These are phyloP conservation scores for Lytechinus variegatus DNA, from an alignment of 35 echinoderm and acorn worm species.

Conservation along the genomic window DNA sequence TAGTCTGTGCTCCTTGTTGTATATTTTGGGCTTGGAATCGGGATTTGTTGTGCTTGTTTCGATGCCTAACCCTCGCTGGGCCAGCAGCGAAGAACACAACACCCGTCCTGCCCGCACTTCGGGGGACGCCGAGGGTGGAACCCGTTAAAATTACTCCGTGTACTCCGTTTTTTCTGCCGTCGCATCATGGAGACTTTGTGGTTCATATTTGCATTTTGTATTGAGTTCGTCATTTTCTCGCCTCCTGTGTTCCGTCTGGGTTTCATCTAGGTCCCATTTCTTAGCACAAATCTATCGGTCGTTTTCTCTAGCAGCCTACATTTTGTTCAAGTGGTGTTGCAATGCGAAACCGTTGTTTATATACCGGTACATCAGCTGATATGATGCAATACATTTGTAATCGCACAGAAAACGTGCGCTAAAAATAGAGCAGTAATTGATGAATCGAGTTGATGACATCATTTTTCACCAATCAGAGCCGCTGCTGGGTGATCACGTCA, in stretches of 20 bases:
- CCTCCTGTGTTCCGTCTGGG: neutral
- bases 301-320: neutral
- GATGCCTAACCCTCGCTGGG: neutral
- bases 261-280: neutral
- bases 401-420: neutral
- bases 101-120: neutral
- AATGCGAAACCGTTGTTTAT: conserved; percentile 17
- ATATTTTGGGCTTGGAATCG: neutral
- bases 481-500: neutral
- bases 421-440: neutral
- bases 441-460: neutral
- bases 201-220: neutral
- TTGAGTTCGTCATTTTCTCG: conserved; percentile 42
- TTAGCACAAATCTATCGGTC: neutral
- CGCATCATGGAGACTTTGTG: conserved; percentile 12
- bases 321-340: neutral
- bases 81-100: neutral
- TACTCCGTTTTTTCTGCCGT: conserved; percentile 23
- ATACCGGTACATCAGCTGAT: neutral
- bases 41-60: neutral
- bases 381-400: conserved; percentile 37
- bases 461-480: neutral
- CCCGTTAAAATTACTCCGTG: conserved; percentile 59
- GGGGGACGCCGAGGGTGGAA: conserved; percentile 65
- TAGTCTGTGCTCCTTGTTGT: neutral